phyloP scores from a whole-genome alignment of 2,797 vertebrate genomes.

The Galaxias olidus region DNA sequence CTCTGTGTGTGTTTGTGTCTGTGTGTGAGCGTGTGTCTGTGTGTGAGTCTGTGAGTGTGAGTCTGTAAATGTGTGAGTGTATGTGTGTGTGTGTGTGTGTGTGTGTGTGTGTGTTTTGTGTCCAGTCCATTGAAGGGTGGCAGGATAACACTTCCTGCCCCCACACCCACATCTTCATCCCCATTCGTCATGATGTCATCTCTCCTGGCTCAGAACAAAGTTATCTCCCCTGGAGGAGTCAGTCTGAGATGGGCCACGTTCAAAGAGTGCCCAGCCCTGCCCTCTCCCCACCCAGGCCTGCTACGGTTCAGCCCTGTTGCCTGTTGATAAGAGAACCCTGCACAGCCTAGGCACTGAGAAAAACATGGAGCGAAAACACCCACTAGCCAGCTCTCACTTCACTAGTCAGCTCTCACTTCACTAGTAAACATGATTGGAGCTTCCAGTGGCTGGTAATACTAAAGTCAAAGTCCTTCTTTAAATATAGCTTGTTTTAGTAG shows the following conservation, averaged over 20 bases:
- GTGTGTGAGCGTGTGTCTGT: slow-evolving; percentile 20
- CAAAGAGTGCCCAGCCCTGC: slow-evolving; percentile 49
- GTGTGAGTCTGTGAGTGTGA: slow-evolving; percentile 16
- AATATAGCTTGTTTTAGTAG: too few relatives aligned
- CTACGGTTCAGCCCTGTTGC: slow-evolving; percentile 35
- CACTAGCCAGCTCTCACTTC: not conserved
- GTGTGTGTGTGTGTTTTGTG: slow-evolving; percentile 17
- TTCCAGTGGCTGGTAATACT: not conserved
- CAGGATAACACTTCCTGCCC: slow-evolving; percentile 69
- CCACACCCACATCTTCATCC: slow-evolving; percentile 55
- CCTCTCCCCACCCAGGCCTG: slow-evolving; percentile 60
- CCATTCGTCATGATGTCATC: slow-evolving; percentile 75
- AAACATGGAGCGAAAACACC: not conserved
- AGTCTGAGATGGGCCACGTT: slow-evolving; percentile 39
- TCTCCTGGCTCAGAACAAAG: slow-evolving; percentile 68
- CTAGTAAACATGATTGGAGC: not conserved
- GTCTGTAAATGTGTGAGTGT: slow-evolving; percentile 27
- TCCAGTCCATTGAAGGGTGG: slow-evolving; percentile 10
- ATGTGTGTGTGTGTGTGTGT: not conserved
- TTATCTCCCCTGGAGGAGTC: slow-evolving; percentile 68
- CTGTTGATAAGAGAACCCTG: slow-evolving; percentile 57
- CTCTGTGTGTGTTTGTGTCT: slow-evolving; percentile 8
- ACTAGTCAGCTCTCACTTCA: not conserved
- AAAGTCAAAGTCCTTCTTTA: too few relatives aligned
- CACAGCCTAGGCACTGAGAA: slow-evolving; percentile 15